Evolutionary conservation across 1,140 invertebrate species (phyloP).

Genomic region (Cheumatopsyche charites): DNA sequence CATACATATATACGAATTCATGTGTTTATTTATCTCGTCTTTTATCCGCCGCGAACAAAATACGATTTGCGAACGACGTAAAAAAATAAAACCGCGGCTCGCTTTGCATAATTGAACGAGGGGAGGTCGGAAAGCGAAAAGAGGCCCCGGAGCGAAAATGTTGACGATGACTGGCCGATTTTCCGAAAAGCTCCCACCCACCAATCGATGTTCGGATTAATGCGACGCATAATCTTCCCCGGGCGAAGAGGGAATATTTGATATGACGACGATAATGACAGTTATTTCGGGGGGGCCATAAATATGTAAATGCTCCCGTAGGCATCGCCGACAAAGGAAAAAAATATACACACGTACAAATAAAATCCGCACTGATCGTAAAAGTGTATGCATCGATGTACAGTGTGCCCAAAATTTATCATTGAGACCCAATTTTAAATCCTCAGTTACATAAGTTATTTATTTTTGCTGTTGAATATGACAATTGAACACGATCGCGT

Average conservation of each 20-base stretch:
- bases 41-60: conserved; percentile 25
- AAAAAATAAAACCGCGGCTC: background rate
- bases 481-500: no score
- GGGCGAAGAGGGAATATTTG: conserved; percentile 9
- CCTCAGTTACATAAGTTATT: no score
- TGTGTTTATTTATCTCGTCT: conserved; percentile 26
- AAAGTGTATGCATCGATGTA: no score
- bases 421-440: no score
- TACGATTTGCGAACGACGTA: conserved; percentile 25
- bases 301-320: conserved; percentile 20
- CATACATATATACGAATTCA: no score
- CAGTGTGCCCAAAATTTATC: no score
- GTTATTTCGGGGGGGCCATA: conserved; percentile 14
- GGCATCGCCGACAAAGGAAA: background rate
- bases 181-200: background rate
- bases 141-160: conserved; percentile 1
- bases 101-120: conserved; percentile 23
- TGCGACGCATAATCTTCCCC: conserved; percentile 13
- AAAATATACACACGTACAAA: background rate
- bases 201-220: conserved; percentile 10
- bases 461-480: no score
- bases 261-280: conserved; percentile 20
- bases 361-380: no score
- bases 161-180: conserved; percentile 4
- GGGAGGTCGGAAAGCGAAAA: background rate